Percentiles rank a stretch among this genome's conserved stretches.
Evolutionary conservation across 2,888 invertebrate genomes (phyloP).

Genomic region (Neoitamus cyanurus): DNA sequence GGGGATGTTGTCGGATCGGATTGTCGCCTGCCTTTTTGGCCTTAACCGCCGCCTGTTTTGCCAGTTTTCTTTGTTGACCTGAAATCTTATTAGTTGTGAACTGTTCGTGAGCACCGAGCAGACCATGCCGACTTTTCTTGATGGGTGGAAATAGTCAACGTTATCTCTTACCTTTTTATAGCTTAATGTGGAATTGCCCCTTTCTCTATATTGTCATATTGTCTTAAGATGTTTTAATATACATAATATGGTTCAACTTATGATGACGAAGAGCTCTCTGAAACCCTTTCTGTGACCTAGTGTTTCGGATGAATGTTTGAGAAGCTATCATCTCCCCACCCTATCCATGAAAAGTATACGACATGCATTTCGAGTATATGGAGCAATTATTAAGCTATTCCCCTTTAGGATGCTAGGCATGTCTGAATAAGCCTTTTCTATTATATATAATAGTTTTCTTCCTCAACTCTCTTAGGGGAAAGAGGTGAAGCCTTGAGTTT

Average conservation of each 20-base stretch:
- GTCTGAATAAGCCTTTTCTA: neutral
- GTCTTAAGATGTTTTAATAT: neutral
- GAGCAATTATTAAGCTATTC: neutral
- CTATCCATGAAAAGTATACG: neutral
- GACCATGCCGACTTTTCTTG: neutral
- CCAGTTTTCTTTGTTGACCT: neutral
- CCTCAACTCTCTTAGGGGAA: neutral
- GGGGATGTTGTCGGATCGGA: neutral
- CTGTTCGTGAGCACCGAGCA: neutral
- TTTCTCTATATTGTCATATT: neutral
- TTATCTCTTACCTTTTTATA: neutral
- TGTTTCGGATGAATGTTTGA: neutral
- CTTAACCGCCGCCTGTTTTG: neutral
- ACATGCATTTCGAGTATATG: neutral
- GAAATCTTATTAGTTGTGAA: neutral
- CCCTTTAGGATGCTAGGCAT: neutral
- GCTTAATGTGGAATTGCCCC: neutral
- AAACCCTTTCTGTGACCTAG: neutral
- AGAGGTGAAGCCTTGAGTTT: neutral
- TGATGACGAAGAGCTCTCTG: neutral
- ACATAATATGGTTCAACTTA: neutral
- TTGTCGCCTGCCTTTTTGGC: neutral
- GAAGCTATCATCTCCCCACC: neutral
- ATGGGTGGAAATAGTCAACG: neutral
- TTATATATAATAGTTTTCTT: neutral